Percentiles rank a stretch among this genome's conserved stretches.
phyloP scores from a whole-genome alignment of 1,140 invertebrate species.

The Campoletis sonorensis region DNA sequence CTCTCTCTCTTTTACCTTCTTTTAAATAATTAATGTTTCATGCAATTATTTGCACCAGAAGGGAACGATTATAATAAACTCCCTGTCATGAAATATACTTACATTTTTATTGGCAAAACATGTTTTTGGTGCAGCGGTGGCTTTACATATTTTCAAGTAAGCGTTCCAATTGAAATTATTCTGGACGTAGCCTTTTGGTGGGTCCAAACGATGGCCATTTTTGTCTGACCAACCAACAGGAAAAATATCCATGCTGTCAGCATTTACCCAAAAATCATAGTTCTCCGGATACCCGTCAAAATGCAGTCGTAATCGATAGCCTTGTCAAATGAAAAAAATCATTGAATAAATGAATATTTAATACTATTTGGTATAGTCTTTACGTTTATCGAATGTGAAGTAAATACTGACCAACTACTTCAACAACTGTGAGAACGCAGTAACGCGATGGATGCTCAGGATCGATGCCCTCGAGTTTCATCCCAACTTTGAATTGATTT shows the following conservation, averaged over 20 bases:
- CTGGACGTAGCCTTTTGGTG: conserved; percentile 84
- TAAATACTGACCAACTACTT: conserved; percentile 79
- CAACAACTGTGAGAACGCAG: conserved; percentile 91
- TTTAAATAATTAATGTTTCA: too few relatives aligned
- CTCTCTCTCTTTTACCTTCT: too few relatives aligned
- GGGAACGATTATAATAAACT: too few relatives aligned
- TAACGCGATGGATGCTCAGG: conserved; percentile 92
- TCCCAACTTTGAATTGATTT: conserved; percentile 88
- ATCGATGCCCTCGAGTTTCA: conserved; percentile 96
- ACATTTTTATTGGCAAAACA: conserved; percentile 85
- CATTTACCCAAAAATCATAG: conserved; percentile 97
- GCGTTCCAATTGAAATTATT: conserved; percentile 88
- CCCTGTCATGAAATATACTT: conserved; percentile 57
- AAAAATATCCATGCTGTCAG: conserved; percentile 93
- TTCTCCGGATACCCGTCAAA: conserved; percentile 94
- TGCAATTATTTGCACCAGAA: too few relatives aligned
- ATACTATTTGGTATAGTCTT: background rate
- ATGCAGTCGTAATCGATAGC: conserved; percentile 90
- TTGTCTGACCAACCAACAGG: conserved; percentile 95
- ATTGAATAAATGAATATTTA: background rate
- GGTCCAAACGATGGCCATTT: conserved; percentile 84
- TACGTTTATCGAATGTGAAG: too few relatives aligned
- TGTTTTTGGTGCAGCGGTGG: conserved; percentile 86
- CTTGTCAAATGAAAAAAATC: conserved; percentile 65
- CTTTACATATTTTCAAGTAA: conserved; percentile 88